A percentile compares a stretch with the other conserved stretches of the same genome.
These are phyloP conservation scores for Myrmecobius fasciatus DNA, from an alignment of 2,113 vertebrate genomes.

Conservation along the genomic window DNA sequence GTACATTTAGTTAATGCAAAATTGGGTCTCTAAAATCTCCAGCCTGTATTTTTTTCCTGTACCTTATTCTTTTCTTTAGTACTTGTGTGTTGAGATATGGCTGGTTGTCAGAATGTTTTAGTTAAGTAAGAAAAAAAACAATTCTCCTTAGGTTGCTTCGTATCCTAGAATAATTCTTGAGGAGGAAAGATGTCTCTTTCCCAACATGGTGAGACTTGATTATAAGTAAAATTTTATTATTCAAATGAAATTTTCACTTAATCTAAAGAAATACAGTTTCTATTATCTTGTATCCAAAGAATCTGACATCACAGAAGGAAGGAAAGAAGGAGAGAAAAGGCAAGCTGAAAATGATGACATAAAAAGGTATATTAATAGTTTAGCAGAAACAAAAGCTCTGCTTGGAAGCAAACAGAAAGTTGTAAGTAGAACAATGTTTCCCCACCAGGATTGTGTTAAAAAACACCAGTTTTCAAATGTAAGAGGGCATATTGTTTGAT, in stretches of 20 bases:
- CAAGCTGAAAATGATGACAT: not conserved
- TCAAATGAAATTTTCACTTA: not conserved
- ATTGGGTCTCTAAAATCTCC: not conserved
- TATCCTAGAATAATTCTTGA: not conserved
- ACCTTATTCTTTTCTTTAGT: not conserved
- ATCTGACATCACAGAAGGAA: not conserved
- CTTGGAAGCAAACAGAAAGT: not conserved
- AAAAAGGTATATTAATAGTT: constrained; percentile 16
- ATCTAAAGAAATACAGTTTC: not conserved
- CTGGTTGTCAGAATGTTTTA: not conserved
- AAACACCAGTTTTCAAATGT: not conserved
- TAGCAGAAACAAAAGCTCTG: not conserved
- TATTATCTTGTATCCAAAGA: not conserved
- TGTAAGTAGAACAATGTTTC: not conserved
- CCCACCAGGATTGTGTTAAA: not conserved
- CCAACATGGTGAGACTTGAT: not conserved
- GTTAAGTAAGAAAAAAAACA: not conserved
- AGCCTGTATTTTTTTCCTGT: not conserved
- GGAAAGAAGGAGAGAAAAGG: not conserved
- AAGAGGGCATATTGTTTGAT: constrained; percentile 22
- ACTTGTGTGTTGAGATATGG: not conserved
- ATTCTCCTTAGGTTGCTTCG: not conserved
- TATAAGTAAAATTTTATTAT: not conserved
- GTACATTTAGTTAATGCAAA: not conserved
- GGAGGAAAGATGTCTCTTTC: not conserved